Evolutionary conservation across 2,888 invertebrate genomes (phyloP), one percentile per base, ranked within the genome.

Genomic region (Lepidocyrtoides sp.): DNA sequence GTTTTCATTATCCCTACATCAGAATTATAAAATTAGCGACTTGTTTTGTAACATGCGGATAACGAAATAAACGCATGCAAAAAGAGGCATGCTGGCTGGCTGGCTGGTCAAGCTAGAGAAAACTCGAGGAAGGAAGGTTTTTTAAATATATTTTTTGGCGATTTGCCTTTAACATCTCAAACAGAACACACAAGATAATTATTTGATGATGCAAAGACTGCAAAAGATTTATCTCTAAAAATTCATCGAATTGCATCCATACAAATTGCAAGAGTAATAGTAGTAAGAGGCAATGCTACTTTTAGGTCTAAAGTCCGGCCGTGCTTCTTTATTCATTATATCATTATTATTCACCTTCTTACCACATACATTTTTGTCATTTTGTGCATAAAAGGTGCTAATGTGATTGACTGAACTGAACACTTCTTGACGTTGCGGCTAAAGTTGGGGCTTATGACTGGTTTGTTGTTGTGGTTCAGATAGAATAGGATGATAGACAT

Each of bases 401-500:
- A 88, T 88, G 66, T 63, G 66, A 87, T 86, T 63, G 87, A 44
- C 60, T 63, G 69, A 29, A 2, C 12, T 10, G 54, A 20, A 36
- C n/a, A 32, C 10, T 8, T 36, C 57, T 29, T 57, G 32, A 8
- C 36, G 20, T 0, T 36, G 32, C 36, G 32, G 10, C 14, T 17
- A 10, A 23, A 26, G 7, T 12, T 41, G n/a, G n/a, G n/a, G n/a
- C n/a, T n/a, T n/a, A n/a, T n/a, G n/a, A n/a, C n/a, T n/a, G n/a
- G n/a, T n/a, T n/a, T n/a, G n/a, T n/a, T n/a, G n/a, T n/a, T n/a
- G n/a, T n/a, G n/a, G n/a, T n/a, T n/a, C n/a, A n/a, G n/a, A n/a
- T n/a, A n/a, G n/a, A n/a, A n/a, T n/a, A n/a, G n/a, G 63, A 63
- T n/a, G 83, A 83, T 84, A 23, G 60, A 8, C 91, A 79, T 86